Conservation (phyloP, 1,140 invertebrate genomes). For the Bombus huntii region DNA sequence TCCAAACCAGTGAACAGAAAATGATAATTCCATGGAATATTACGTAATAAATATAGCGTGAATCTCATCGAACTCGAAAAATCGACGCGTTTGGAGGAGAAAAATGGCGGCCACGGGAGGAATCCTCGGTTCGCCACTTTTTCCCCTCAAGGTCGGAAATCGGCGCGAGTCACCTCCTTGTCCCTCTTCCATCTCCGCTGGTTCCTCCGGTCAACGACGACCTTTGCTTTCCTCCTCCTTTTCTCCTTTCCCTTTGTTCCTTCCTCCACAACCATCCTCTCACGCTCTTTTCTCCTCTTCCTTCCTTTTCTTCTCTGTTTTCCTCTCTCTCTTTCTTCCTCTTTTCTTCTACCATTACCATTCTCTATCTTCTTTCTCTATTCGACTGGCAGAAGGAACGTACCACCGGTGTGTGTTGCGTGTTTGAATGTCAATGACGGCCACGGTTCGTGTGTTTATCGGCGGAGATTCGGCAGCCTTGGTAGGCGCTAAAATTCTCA, state of each 20-base stretch:
- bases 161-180: constrained; percentile 10
- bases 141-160: constrained; percentile 60
- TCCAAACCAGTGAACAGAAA: neutral
- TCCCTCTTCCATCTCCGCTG: too few relatives aligned
- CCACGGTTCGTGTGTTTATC: constrained; percentile 63
- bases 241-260: constrained; percentile 6
- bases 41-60: neutral
- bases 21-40: neutral
- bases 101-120: constrained; percentile 18
- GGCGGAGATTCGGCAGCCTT: constrained; percentile 70
- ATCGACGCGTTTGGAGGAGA: fast-evolving
- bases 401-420: constrained; percentile 15
- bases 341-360: neutral
- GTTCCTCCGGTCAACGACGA: neutral
- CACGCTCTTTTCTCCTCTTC: neutral
- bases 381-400: constrained; percentile 5
- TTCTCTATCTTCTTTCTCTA: constrained; percentile 30
- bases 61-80: neutral
- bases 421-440: constrained; percentile 70
- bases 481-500: constrained; percentile 77
- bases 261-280: neutral
- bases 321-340: neutral
- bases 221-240: constrained; percentile 40
- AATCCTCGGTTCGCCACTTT: constrained; percentile 54
- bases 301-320: too few relatives aligned